These are phyloP conservation scores for Ara ararauna DNA, from an alignment of 2,797 vertebrate genomes.

Conservation along the genomic window DNA sequence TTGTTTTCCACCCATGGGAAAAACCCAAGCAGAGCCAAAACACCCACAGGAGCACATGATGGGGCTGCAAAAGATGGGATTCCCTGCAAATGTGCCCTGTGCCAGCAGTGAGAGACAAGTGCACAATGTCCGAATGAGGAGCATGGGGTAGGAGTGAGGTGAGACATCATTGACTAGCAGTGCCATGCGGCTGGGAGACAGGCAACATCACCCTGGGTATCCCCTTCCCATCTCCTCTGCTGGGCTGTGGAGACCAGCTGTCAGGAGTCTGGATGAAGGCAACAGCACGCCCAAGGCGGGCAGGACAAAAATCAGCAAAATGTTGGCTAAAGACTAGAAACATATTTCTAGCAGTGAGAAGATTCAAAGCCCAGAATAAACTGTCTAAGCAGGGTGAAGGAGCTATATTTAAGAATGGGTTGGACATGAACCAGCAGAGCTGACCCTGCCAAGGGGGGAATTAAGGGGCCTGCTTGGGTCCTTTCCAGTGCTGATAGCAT, in stretches of 20 bases:
- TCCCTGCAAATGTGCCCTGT: not conserved
- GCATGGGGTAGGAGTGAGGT: fast-evolving
- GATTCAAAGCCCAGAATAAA: not conserved
- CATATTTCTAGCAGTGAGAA: not conserved
- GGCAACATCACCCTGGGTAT: not conserved
- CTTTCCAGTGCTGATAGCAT: not conserved
- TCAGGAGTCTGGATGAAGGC: not conserved
- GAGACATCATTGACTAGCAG: not conserved
- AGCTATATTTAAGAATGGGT: not conserved
- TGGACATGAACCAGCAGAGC: not conserved
- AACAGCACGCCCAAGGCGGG: fast-evolving
- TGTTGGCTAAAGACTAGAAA: not conserved
- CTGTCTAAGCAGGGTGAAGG: not conserved
- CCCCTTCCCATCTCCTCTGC: not conserved
- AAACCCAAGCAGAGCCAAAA: not conserved
- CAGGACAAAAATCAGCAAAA: not conserved
- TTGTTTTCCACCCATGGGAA: not conserved
- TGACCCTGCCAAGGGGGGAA: fast-evolving
- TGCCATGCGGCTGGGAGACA: not conserved
- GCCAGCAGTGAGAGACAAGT: not conserved
- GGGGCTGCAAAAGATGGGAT: fast-evolving
- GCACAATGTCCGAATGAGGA: fast-evolving
- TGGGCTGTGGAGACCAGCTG: fast-evolving
- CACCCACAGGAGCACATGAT: fast-evolving
- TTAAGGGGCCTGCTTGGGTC: not conserved